Evolutionary conservation across 2,888 invertebrate species (phyloP), one percentile per base, ranked within the genome.

Genomic region (Cheilosia variabilis): DNA sequence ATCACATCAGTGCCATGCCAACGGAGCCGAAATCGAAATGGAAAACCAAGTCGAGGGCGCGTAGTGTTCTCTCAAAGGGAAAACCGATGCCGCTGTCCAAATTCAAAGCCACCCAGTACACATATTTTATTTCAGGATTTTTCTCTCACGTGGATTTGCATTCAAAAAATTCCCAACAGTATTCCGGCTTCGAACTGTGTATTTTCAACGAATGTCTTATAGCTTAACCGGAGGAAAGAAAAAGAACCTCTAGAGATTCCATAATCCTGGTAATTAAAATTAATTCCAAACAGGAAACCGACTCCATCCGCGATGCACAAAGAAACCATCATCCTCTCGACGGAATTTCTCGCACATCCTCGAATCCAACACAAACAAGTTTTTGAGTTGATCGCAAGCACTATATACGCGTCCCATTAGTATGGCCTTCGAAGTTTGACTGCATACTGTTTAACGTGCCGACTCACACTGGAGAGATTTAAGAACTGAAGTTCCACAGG

Each of bases 211-310:
- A 37, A 37, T 37, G 37, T 37, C 37, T 37, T 37, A 37, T 31
- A 9, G 31, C 31, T 9, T 9, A 31, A 31, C 31, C 31, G 31
- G 9, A 9, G 31, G 24, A 22, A 22, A 22, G 6, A 27, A 27
- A 27, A 3, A 34, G 3, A 10, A 34, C 2, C 45, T 45, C n/a
- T 58, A 17, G 37, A 37, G 22, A 50, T 13, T 27, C 47, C 60
- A 45, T 45, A 71, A 57, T 55, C 50, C 41, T 13, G 58, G 52
- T 57, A 81, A 76, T 81, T 81, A 76, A 81, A 81, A 81, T 81
- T 76, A 81, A 76, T 81, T 71, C 37, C 17, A 60, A 57, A 50
- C 57, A n/a, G 24, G 57, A 63, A 63, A 22, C 50, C 41, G n/a
- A 43, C 63, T 52, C 52, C 43, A 58, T 43, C 52, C 81, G 69